phyloP scores from a whole-genome alignment of 2,888 invertebrate species.

The Rhagonycha fulva region DNA sequence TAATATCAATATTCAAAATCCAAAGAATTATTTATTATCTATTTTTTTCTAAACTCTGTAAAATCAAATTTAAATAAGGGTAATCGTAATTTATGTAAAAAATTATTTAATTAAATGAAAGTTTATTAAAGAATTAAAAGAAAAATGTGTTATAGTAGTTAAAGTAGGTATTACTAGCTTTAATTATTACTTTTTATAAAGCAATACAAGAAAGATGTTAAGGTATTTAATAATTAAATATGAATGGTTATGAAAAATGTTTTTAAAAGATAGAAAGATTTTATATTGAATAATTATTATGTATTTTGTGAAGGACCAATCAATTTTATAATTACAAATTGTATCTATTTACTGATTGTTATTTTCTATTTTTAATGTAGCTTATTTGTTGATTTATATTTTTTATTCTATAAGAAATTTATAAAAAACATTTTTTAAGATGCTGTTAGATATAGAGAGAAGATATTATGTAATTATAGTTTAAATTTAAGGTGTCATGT shows the following conservation, averaged over 20 bases:
- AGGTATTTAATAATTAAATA: neutral
- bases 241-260: neutral
- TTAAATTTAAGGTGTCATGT: constrained; percentile 26
- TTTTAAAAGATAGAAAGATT: neutral
- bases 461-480: constrained; percentile 18
- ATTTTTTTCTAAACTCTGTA: neutral
- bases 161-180: constrained; percentile 29
- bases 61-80: neutral
- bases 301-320: constrained; percentile 29
- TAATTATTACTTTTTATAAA: constrained; percentile 22
- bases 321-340: constrained; percentile 14
- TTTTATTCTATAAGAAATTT: constrained; percentile 20
- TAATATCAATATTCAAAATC: neutral
- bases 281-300: constrained; percentile 7
- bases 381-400: constrained; percentile 35
- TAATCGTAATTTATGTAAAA: neutral
- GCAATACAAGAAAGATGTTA: constrained; percentile 11
- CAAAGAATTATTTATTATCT: neutral
- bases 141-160: neutral
- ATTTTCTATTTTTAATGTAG: constrained; percentile 17
- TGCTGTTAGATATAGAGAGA: constrained; percentile 14
- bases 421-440: constrained; percentile 17
- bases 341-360: constrained; percentile 30
- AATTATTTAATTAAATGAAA: neutral
- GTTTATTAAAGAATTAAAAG: neutral